These are phyloP conservation scores for Amblyjoppa fuscipennis DNA, from an alignment of 2,888 invertebrate species.

Conservation along the genomic window DNA sequence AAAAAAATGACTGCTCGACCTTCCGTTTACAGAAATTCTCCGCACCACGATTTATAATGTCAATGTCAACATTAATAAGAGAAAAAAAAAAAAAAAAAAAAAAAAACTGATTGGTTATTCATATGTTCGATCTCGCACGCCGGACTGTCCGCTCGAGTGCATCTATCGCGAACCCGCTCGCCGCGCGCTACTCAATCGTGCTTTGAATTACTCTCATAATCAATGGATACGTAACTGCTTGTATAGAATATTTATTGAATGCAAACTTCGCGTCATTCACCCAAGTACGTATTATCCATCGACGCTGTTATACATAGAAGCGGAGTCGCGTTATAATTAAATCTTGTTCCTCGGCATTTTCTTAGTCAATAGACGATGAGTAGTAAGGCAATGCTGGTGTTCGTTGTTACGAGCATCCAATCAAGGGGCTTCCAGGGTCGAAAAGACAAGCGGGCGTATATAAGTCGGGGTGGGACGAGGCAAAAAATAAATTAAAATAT, in stretches of 20 bases:
- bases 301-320: not conserved
- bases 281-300: conserved; percentile 4
- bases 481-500: conserved; percentile 9
- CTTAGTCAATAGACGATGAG: conserved; percentile 42
- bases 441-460: conserved; percentile 26
- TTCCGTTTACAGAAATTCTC: not conserved
- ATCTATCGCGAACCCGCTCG: not conserved
- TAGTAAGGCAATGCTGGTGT: conserved; percentile 11
- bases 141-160: not conserved
- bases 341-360: conserved; percentile 16
- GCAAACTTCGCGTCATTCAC: conserved; percentile 31
- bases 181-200: conserved; percentile 7
- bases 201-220: conserved; percentile 30
- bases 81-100: not conserved
- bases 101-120: conserved; percentile 6
- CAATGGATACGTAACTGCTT: conserved; percentile 31
- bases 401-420: conserved; percentile 28
- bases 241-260: conserved; percentile 25
- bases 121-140: not conserved
- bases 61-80: not conserved
- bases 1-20: not conserved
- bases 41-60: not conserved
- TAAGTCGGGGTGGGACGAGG: conserved; percentile 15
- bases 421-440: conserved; percentile 18
- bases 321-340: conserved; percentile 10